These are phyloP conservation scores for Drosophila imparisetae DNA, from an alignment of 2,888 invertebrate genomes.

Conservation along the genomic window DNA sequence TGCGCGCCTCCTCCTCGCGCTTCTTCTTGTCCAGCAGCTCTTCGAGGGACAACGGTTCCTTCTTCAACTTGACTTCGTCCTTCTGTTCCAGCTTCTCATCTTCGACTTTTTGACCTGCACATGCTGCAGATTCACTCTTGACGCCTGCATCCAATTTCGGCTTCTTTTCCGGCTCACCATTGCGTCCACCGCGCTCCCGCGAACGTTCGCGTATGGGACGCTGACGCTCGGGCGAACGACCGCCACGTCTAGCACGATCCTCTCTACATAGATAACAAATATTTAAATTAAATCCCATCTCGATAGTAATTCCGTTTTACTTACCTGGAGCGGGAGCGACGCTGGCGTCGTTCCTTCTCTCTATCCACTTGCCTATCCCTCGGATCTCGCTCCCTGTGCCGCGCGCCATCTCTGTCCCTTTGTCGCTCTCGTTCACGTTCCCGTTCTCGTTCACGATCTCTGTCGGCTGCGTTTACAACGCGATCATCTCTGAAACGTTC, in stretches of 20 bases:
- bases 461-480: conserved; percentile 39
- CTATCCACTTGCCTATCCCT: conserved; percentile 61
- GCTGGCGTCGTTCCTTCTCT: conserved; percentile 68
- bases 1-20: conserved; percentile 96
- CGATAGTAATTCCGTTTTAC: background rate
- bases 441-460: conserved; percentile 65
- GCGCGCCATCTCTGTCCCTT: conserved; percentile 58
- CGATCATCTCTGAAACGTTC: conserved; percentile 76
- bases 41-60: conserved; percentile 97
- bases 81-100: conserved; percentile 84
- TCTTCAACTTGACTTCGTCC: conserved; percentile 81
- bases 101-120: conserved; percentile 65
- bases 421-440: conserved; percentile 49
- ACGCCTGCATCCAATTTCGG: conserved; percentile 38
- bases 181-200: conserved; percentile 53
- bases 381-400: conserved; percentile 51
- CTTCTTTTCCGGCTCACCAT: conserved; percentile 70
- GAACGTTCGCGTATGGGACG: conserved; percentile 63
- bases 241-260: conserved; percentile 61
- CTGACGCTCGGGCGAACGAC: conserved; percentile 65
- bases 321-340: conserved; percentile 77
- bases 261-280: conserved; percentile 39
- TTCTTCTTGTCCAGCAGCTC: conserved; percentile 98
- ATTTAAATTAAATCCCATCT: background rate
- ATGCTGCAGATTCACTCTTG: conserved; percentile 16